These are phyloP conservation scores for Aphidoletes aphidimyza DNA, from an alignment of 2,888 invertebrate species.

Conservation along the genomic window DNA sequence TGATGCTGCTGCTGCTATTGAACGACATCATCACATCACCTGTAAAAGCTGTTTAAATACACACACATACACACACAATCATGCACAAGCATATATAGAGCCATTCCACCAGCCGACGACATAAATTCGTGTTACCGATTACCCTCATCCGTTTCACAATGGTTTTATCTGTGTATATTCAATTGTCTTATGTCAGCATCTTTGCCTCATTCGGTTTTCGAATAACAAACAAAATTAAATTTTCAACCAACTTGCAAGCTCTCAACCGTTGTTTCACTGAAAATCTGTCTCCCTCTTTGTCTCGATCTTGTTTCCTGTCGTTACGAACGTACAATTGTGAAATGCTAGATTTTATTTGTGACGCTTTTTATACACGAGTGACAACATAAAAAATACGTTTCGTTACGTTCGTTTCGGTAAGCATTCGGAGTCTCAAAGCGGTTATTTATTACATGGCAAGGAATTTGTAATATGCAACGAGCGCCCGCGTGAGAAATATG, in stretches of 20 bases:
- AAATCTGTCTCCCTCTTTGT: background rate
- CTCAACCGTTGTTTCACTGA: too few relatives aligned
- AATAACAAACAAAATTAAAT: slow-evolving; percentile 43
- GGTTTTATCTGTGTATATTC: slow-evolving; percentile 2
- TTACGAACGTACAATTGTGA: background rate
- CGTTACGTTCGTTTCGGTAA: too few relatives aligned
- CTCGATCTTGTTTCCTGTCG: background rate
- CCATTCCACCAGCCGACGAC: slow-evolving; percentile 47
- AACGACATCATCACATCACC: slow-evolving; percentile 18
- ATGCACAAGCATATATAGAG: too few relatives aligned
- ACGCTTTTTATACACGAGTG: background rate
- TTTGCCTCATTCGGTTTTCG: slow-evolving; percentile 36
- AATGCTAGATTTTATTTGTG: slow-evolving; percentile 20
- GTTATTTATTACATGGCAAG: slow-evolving; percentile 6
- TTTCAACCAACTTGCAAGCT: slow-evolving; percentile 8
- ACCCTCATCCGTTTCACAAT: slow-evolving; percentile 30
- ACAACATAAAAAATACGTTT: background rate
- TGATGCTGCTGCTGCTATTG: background rate
- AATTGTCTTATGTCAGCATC: slow-evolving; percentile 46
- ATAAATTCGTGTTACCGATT: slow-evolving; percentile 41
- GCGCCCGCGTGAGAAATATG: too few relatives aligned
- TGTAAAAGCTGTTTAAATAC: background rate
- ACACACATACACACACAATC: too few relatives aligned
- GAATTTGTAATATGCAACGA: slow-evolving; percentile 22
- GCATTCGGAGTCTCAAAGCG: too few relatives aligned